A percentile compares a stretch with the other conserved stretches of the same genome.
These are phyloP conservation scores for Ascaphus truei DNA, from an alignment of 2,113 vertebrate species.

Conservation along the genomic window DNA sequence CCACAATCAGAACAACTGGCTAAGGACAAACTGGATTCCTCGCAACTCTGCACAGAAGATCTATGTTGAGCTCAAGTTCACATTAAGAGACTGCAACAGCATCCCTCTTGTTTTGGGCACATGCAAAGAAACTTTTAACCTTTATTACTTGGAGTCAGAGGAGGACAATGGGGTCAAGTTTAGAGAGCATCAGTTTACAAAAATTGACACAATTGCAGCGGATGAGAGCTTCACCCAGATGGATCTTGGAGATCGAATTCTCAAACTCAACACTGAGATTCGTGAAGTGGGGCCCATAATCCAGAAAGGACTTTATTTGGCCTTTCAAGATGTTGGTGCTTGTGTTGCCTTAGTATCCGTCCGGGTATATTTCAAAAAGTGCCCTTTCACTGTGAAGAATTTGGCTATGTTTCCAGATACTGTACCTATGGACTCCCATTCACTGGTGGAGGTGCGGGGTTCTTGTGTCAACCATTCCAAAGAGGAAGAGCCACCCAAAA, in stretches of 20 bases:
- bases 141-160: slow-evolving; percentile 92
- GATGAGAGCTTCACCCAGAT: slow-evolving; percentile 98
- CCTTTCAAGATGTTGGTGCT: slow-evolving; percentile 86
- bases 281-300: slow-evolving; percentile 90
- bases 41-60: slow-evolving; percentile 94
- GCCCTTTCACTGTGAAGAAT: slow-evolving; percentile 89
- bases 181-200: slow-evolving; percentile 87
- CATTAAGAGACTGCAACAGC: slow-evolving; percentile 94
- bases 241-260: slow-evolving; percentile 94
- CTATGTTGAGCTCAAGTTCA: slow-evolving; percentile 97
- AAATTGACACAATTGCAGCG: slow-evolving; percentile 96
- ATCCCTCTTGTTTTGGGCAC: slow-evolving; percentile 93
- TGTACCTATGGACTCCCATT: slow-evolving; percentile 93
- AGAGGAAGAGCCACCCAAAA: slow-evolving; percentile 92
- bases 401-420: slow-evolving; percentile 94
- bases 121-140: slow-evolving; percentile 97
- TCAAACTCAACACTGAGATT: slow-evolving; percentile 95
- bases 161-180: slow-evolving; percentile 90
- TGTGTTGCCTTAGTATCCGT: slow-evolving; percentile 78
- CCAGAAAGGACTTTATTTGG: slow-evolving; percentile 93
- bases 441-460: slow-evolving; percentile 91
- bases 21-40: slow-evolving; percentile 95
- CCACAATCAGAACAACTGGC: slow-evolving; percentile 98
- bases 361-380: slow-evolving; percentile 97
- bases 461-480: slow-evolving; percentile 95